Base-by-base conservation (phyloP, 2,888 invertebrate genomes). In the Melangyna quadrimaculata region DNA sequence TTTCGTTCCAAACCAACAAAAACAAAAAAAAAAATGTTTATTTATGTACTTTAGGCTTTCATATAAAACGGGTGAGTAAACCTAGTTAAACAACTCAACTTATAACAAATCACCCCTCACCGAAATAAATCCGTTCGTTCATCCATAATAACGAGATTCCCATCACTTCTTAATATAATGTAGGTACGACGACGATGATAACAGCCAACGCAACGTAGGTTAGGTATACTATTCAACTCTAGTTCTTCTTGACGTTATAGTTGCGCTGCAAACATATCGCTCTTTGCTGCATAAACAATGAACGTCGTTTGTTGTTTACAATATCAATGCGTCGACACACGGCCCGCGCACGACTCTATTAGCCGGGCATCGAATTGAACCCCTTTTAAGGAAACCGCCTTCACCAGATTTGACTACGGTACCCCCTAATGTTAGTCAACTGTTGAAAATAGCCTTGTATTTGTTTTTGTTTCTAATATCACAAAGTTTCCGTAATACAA, bases 21-120 rank as follows among this genome's bases (percentile, higher is more conserved):
- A 29, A 63, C 63, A 57, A 59, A 29, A 63, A 69, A 57, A 59
- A 70, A 73, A 57, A 22, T 81, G 77, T 81, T 81, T 86, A 37
- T 63, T 29, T 24, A 70, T 70, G 72, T 80, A 86, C 84, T 72
- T 72, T 72, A 67, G 61, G 57, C 57, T 69, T 57, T 81, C 81
- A 86, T 86, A 86, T 86, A 86, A 86, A 86, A 86, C 81, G 86
- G 86, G 81, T 86, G 86, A 86, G 73, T 81, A 81, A 86, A 86
- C 77, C 81, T 81, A 81, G 81, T 86, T 86, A 81, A 86, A 86
- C 86, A 86, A 86, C 72, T 81, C 81, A 86, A 77, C 86, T 81
- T 78, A 73, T 40, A 63, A 55, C 57, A 77, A 65, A 81, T 69
- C 86, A 81, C 72, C 86, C 86, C 70, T 73, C 61, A 65, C 48